Conservation (phyloP, 2,113 vertebrate genomes). For the Ctenomys sociabilis region DNA sequence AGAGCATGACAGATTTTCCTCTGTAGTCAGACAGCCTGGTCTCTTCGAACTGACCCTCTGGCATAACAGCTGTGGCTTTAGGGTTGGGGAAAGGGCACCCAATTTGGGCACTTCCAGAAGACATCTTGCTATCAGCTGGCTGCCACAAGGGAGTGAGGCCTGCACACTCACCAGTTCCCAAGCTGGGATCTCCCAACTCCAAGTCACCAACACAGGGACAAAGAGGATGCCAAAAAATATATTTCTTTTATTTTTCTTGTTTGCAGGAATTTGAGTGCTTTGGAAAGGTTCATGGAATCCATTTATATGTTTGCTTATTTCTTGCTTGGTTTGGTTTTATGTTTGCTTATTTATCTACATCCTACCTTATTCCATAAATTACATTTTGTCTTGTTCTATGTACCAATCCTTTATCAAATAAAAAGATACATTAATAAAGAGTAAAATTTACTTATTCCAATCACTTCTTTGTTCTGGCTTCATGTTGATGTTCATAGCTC, state of each 20-base stretch:
- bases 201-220: no score
- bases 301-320: background rate
- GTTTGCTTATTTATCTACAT: background rate
- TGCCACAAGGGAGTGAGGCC: no score
- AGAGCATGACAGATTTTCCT: no score
- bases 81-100: no score
- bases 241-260: background rate
- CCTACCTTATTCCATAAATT: background rate
- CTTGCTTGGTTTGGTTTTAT: background rate
- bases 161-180: no score
- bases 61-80: no score
- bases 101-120: no score
- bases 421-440: background rate
- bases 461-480: background rate
- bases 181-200: no score
- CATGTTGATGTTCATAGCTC: background rate
- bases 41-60: no score
- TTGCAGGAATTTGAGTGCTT: background rate
- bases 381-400: background rate
- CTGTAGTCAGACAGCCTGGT: no score
- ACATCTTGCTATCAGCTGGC: no score
- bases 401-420: background rate
- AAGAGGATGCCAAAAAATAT: no score
- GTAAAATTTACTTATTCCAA: background rate
- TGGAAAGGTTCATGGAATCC: background rate